Evolutionary conservation across 2,888 invertebrate genomes (phyloP), one percentile per base, ranked within the genome.

Genomic region (Drosophila merina): DNA sequence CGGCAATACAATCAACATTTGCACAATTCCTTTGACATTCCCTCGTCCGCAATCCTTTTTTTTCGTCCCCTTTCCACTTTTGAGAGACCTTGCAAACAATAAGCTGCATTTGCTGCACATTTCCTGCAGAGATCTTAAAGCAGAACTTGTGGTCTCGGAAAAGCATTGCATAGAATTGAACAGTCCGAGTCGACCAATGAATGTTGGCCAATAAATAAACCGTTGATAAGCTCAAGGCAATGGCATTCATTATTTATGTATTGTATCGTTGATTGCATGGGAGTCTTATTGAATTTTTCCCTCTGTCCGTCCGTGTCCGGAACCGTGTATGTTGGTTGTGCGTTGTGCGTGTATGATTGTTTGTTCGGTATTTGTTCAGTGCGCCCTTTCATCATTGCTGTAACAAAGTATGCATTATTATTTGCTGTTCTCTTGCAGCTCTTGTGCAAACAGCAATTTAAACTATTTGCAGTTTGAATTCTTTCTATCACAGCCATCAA

Each of bases 161-260:
- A 28, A 20, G 42, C n/a, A 36, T 10, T 5, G 28, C 28, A 28
- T 28, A 7, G 31, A 42, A 26, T 40, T 10, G 33, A 14, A 20
- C 20, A 12, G 44, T 45, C 45, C 47, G 38, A 40, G 49, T 38
- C 50, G 55, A 50, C 42, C 33, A 31, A 33, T 40, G 49, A 36
- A 54, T 72, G 75, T 59, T 77, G 81, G 59, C 74, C 81, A 82
- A 82, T 83, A 82, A 88, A 83, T 83, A 82, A 88, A 67, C 69
- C 88, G 70, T 83, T 88, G 88, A 82, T 82, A 88, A 86, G 85
- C 82, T 72, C 67, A 68, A 76, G 71, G 88, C 88, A 77, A 67
- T 88, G 88, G 84, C 72, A 88, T 82, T 86, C 88, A 83, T 88
- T 88, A 70, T 74, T 77, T 73, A 79, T 79, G 78, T 88, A 83